Conservation (phyloP, 53 echinoderm and acorn worm genomes). For the Echinarachnius parma region DNA sequence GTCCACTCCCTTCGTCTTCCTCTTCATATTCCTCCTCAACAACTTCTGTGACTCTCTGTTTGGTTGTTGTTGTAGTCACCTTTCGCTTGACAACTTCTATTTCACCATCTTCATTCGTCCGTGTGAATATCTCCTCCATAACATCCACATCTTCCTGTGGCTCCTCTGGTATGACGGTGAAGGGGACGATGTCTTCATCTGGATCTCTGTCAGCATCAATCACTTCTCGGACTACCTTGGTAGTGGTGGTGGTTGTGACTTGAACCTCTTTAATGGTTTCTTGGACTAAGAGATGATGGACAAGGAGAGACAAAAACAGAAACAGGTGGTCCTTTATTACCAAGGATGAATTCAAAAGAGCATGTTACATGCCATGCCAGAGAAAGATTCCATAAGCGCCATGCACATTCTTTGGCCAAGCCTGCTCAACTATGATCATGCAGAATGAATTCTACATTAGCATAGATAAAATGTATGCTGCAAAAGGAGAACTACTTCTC, state of each 20-base stretch:
- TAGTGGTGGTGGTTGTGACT: constrained; percentile 34
- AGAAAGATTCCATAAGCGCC: too few relatives aligned
- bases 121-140: constrained; percentile 45
- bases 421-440: too few relatives aligned
- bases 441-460: too few relatives aligned
- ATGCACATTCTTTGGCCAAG: too few relatives aligned
- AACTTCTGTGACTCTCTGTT: constrained; percentile 56
- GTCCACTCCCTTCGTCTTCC: constrained; percentile 53
- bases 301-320: too few relatives aligned
- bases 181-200: constrained; percentile 33
- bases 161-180: constrained; percentile 23
- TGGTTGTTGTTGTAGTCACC: constrained; percentile 53
- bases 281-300: too few relatives aligned
- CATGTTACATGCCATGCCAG: not conserved
- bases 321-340: too few relatives aligned
- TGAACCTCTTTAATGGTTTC: constrained; percentile 11
- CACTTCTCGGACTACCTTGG: constrained; percentile 38
- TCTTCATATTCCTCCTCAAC: constrained; percentile 50
- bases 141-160: constrained; percentile 47
- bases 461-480: too few relatives aligned
- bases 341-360: too few relatives aligned
- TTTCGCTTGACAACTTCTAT: constrained; percentile 42
- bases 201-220: constrained; percentile 40
- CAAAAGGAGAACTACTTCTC: too few relatives aligned
- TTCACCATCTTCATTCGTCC: constrained; percentile 39